Evolutionary conservation across 2,797 vertebrate species (phyloP).

Genomic region (Sebastes hubbsi): DNA sequence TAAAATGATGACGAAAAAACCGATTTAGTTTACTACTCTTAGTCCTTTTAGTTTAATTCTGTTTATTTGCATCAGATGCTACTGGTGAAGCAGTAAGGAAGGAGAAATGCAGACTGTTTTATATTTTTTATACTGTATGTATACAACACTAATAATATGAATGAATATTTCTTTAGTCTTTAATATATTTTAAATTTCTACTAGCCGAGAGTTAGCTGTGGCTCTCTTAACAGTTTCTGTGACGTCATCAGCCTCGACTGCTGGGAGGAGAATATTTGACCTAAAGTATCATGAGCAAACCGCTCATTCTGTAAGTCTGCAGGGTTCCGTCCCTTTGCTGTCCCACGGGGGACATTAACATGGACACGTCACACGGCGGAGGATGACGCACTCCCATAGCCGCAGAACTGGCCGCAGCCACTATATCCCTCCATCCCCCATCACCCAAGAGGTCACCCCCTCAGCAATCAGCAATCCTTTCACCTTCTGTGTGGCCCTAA

Average conservation of each 20-base stretch:
- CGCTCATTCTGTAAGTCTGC: constrained; percentile 33
- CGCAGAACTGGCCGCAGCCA: constrained; percentile 23
- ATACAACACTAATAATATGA: neutral
- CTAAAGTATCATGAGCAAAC: constrained; percentile 54
- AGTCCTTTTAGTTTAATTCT: neutral
- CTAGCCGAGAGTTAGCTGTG: constrained; percentile 10
- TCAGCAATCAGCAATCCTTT: constrained; percentile 61
- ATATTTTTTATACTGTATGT: neutral
- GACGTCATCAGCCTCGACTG: constrained; percentile 45
- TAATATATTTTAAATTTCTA: neutral
- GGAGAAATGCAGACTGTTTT: neutral
- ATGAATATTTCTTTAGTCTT: neutral
- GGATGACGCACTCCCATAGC: constrained; percentile 64
- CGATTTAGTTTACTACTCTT: too few relatives aligned
- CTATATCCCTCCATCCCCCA: constrained; percentile 18
- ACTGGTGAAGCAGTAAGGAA: neutral
- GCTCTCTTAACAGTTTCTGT: constrained; percentile 44
- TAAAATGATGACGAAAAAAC: neutral
- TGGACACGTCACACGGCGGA: constrained; percentile 44
- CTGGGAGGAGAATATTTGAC: constrained; percentile 48
- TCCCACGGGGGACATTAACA: constrained; percentile 50
- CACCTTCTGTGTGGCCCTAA: constrained; percentile 68
- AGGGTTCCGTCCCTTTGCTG: constrained; percentile 13
- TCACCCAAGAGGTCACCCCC: constrained; percentile 29
- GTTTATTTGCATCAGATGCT: neutral